Conservation (phyloP, 2,797 vertebrate species). For the Leucoraja ocellata region DNA sequence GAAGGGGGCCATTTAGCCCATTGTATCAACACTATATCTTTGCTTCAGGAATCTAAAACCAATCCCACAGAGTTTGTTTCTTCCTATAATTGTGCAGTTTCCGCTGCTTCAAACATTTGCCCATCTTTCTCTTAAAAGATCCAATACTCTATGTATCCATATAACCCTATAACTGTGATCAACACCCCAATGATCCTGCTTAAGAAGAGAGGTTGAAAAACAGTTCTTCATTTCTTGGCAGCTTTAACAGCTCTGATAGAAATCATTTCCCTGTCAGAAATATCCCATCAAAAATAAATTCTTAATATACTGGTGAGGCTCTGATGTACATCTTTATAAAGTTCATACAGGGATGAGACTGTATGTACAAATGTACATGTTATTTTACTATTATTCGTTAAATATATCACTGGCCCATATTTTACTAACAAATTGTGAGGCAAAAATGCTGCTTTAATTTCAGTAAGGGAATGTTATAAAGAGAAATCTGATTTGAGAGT, state of each 20-base stretch:
- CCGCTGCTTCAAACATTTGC: background rate
- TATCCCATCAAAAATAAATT: background rate
- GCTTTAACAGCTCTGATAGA: background rate
- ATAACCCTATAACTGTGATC: background rate
- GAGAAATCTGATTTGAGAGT: background rate
- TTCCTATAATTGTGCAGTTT: background rate
- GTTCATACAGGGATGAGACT: background rate
- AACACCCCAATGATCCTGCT: background rate
- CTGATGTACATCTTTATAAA: background rate
- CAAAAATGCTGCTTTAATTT: too few species aligned
- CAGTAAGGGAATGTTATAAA: background rate
- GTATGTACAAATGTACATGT: background rate
- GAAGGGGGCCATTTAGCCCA: background rate
- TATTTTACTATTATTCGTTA: background rate
- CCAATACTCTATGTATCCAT: background rate
- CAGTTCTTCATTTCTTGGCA: background rate
- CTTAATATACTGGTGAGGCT: background rate
- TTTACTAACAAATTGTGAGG: background rate
- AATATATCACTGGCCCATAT: background rate
- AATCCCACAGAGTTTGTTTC: background rate
- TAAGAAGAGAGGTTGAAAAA: background rate
- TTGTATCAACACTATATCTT: background rate
- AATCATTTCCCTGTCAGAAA: background rate
- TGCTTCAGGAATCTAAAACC: background rate
- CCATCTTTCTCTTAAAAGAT: background rate